Percentiles rank a stretch among this genome's conserved stretches.
phyloP scores from a whole-genome alignment of 2,888 invertebrate species.

The Herminia tarsipennalis region DNA sequence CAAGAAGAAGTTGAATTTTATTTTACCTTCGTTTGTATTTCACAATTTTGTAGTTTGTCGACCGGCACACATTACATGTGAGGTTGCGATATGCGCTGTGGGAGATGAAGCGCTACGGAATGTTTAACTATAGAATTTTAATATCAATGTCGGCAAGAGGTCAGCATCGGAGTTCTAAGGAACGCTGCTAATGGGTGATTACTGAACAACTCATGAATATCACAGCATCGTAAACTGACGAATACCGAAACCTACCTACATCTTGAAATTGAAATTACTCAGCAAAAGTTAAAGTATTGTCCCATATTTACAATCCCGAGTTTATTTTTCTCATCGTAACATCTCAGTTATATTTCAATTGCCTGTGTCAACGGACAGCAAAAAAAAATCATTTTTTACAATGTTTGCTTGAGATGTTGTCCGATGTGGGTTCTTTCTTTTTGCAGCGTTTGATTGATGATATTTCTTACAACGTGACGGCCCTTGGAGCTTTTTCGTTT shows the following conservation, averaged over 20 bases:
- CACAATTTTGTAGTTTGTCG: constrained; percentile 47
- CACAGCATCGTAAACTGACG: neutral
- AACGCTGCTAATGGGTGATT: constrained; percentile 11
- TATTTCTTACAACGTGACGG: constrained; percentile 68
- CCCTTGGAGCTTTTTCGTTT: constrained; percentile 57
- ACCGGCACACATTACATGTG: constrained; percentile 24
- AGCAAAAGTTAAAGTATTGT: constrained; percentile 10
- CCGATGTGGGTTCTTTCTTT: constrained; percentile 65
- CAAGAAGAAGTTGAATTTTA: constrained; percentile 47
- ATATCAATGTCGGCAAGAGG: constrained; percentile 16
- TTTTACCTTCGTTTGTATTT: constrained; percentile 48
- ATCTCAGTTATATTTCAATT: constrained; percentile 60
- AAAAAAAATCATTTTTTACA: constrained; percentile 60
- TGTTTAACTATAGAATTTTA: constrained; percentile 17
- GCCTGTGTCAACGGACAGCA: constrained; percentile 52
- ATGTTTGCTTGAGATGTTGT: constrained; percentile 61
- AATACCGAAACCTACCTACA: no score
- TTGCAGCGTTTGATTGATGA: constrained; percentile 75
- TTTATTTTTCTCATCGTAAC: constrained; percentile 45
- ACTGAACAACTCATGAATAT: constrained; percentile 24
- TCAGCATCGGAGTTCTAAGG: constrained; percentile 7
- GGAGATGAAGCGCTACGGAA: constrained; percentile 34
- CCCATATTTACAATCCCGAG: constrained; percentile 22
- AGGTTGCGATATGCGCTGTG: constrained; percentile 42
- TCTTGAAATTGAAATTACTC: no score